These are phyloP conservation scores for Stictocephala bisonia DNA, from an alignment of 2,888 invertebrate genomes.

Conservation along the genomic window DNA sequence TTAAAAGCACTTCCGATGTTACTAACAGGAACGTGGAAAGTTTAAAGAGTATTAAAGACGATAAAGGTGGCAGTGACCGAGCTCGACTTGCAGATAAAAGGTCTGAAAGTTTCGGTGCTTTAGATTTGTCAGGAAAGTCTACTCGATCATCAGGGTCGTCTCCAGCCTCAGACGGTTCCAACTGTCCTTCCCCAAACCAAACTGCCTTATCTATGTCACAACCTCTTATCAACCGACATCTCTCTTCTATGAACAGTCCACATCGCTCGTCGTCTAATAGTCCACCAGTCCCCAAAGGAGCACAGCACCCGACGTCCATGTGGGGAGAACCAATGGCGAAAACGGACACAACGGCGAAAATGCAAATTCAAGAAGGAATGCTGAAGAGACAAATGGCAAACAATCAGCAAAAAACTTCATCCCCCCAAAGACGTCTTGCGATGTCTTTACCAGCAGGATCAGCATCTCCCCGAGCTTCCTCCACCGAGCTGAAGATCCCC, in stretches of 20 bases:
- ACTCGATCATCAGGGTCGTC: conserved; percentile 57
- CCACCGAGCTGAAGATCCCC: conserved; percentile 45
- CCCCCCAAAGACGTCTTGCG: conserved; percentile 33
- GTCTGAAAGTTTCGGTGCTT: conserved; percentile 67
- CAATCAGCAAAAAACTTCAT: conserved; percentile 49
- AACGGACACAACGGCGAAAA: too few species aligned
- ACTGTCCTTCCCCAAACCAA: conserved; percentile 41
- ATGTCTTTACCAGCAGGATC: conserved; percentile 37
- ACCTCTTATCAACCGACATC: conserved; percentile 55
- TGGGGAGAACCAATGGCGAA: conserved; percentile 65
- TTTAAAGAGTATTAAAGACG: not conserved
- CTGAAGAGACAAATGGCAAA: conserved; percentile 49
- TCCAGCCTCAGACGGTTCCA: conserved; percentile 35
- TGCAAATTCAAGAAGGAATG: conserved; percentile 47
- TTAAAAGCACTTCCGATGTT: conserved; percentile 3
- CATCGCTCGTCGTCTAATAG: conserved; percentile 39
- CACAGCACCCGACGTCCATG: conserved; percentile 58
- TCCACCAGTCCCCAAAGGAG: not conserved
- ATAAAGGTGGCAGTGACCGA: conserved; percentile 49
- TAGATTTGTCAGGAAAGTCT: conserved; percentile 68
- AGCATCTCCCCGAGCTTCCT: conserved; percentile 5
- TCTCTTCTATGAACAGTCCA: conserved; percentile 56
- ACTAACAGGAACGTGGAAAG: not conserved
- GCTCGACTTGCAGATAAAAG: conserved; percentile 61
- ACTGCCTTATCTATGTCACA: conserved; percentile 55